Percentiles rank a stretch among this genome's conserved stretches.
Conservation (phyloP, 2,888 invertebrate genomes). For the Dilophus febrilis region DNA sequence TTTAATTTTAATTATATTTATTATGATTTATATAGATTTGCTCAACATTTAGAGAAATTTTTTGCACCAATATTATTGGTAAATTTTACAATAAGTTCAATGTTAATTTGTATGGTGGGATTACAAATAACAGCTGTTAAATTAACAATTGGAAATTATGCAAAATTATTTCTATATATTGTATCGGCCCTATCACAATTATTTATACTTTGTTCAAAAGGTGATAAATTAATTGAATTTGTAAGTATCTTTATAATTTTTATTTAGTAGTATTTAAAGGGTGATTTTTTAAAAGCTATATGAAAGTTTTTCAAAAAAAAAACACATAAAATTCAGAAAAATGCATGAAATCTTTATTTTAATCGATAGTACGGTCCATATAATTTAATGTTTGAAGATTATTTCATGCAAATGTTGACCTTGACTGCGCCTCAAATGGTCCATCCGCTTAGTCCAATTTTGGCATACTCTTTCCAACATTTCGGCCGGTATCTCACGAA, state of each 20-base stretch:
- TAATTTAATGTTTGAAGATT: no score
- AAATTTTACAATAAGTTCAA: conserved; percentile 24
- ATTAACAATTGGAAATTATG: conserved; percentile 25
- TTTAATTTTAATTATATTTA: conserved; percentile 3
- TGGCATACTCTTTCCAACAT: no score
- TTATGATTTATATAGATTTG: conserved; percentile 17
- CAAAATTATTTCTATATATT: conserved; percentile 26
- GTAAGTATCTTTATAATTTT: conserved; percentile 13
- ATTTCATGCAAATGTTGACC: no score
- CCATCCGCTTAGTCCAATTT: no score
- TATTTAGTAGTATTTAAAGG: not conserved
- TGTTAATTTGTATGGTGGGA: conserved; percentile 28
- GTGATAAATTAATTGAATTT: conserved; percentile 24
- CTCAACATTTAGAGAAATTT: conserved; percentile 21
- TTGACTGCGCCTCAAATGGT: no score
- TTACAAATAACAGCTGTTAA: conserved; percentile 27
- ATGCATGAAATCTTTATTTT: no score
- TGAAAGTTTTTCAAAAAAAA: no score
- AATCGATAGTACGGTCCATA: no score
- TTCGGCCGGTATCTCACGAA: no score
- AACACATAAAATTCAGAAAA: no score
- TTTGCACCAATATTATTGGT: conserved; percentile 25
- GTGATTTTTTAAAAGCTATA: no score
- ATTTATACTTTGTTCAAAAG: conserved; percentile 26
- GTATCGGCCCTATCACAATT: conserved; percentile 24